A percentile compares a stretch with the other conserved stretches of the same genome.
Evolutionary conservation across 2,113 vertebrate species (phyloP).

Genomic region (Tragulus kanchil): DNA sequence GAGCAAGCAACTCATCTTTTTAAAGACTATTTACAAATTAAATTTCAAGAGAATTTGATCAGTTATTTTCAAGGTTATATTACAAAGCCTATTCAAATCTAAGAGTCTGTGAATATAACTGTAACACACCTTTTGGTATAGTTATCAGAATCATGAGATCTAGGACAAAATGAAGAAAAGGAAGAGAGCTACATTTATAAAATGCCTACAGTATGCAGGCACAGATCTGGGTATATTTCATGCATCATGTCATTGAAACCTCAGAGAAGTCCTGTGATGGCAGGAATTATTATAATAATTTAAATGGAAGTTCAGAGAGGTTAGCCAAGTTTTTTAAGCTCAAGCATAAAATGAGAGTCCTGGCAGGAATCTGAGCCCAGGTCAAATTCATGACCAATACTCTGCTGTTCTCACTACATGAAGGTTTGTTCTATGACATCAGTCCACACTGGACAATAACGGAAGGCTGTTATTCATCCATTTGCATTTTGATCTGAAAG

Average conservation of each 20-base stretch:
- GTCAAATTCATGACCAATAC: not conserved
- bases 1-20: not conserved
- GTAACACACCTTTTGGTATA: not conserved
- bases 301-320: not conserved
- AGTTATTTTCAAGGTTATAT: conserved; percentile 1
- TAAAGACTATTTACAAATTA: not conserved
- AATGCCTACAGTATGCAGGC: not conserved
- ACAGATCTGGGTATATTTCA: not conserved
- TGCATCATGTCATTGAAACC: not conserved
- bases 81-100: not conserved
- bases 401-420: not conserved
- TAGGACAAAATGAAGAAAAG: not conserved
- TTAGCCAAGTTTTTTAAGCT: not conserved
- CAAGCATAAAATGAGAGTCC: not conserved
- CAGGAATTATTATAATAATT: not conserved
- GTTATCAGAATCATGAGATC: not conserved
- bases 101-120: not conserved
- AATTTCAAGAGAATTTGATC: not conserved
- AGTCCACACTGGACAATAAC: not conserved
- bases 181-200: not conserved
- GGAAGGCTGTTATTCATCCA: not conserved
- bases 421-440: not conserved
- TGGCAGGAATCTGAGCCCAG: not conserved
- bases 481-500: not conserved
- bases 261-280: not conserved